Percentiles rank a stretch among this genome's conserved stretches.
Conservation (phyloP, 2,888 invertebrate genomes). For the Bugula neritina region DNA sequence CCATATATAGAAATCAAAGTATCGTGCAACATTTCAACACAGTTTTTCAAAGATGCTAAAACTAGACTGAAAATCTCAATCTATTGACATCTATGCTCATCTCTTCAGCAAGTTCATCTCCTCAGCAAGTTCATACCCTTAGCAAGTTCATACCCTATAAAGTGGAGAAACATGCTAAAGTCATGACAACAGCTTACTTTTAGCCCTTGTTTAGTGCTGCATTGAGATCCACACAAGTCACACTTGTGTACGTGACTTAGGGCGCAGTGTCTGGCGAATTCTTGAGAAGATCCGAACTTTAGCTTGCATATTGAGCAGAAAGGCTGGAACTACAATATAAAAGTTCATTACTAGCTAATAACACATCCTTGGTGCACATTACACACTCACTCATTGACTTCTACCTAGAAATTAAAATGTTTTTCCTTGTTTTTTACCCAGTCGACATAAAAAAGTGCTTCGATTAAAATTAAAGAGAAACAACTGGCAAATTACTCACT, state of each 20-base stretch:
- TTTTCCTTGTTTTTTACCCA: background rate
- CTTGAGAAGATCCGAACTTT: background rate
- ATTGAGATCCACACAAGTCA: conserved; percentile 20
- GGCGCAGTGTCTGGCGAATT: conserved; percentile 19
- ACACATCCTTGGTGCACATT: background rate
- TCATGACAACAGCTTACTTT: conserved; percentile 14
- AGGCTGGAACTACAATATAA: conserved; percentile 19
- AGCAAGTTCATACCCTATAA: too few relatives aligned
- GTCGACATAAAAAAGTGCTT: too few relatives aligned
- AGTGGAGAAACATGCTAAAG: too few relatives aligned
- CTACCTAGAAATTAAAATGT: background rate
- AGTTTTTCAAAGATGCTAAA: too few relatives aligned
- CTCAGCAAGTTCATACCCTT: too few relatives aligned
- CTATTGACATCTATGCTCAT: too few relatives aligned
- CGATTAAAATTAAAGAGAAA: too few relatives aligned
- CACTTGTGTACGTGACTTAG: conserved; percentile 14
- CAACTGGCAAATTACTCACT: too few relatives aligned
- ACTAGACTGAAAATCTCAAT: too few relatives aligned
- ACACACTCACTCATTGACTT: background rate
- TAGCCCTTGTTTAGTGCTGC: conserved; percentile 16
- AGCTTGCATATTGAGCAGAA: conserved; percentile 25
- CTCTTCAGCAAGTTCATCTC: too few relatives aligned
- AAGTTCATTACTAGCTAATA: background rate
- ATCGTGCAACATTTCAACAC: too few relatives aligned
- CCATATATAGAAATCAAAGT: too few relatives aligned